Evolutionary conservation across 2,113 vertebrate species (phyloP).

Genomic region (Cricetomys ansorgei): DNA sequence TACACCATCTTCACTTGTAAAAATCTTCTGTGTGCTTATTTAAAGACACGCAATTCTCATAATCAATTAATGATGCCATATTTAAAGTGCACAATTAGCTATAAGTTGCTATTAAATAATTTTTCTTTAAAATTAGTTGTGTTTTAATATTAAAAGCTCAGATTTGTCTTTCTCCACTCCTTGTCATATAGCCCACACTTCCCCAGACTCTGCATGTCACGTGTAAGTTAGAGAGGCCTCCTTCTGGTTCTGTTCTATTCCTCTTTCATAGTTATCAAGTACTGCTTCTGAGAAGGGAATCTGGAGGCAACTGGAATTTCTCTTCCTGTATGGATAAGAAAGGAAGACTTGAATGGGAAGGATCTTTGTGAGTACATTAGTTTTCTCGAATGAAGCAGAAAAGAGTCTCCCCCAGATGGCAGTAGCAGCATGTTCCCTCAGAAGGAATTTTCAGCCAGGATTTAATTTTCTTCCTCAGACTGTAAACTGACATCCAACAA

Average conservation of each 20-base stretch:
- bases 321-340: conserved; percentile 71
- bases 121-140: conserved; percentile 40
- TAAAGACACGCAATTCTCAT: not conserved
- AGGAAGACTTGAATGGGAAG: conserved; percentile 36
- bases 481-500: not conserved
- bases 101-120: not conserved
- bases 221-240: not conserved
- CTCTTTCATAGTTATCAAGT: conserved; percentile 18
- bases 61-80: not conserved
- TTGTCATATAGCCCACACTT: not conserved
- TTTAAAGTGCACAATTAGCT: not conserved
- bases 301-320: conserved; percentile 74
- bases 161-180: not conserved
- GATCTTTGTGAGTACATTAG: conserved; percentile 47
- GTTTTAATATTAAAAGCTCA: conserved; percentile 25
- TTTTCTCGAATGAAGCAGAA: conserved; percentile 14
- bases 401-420: conserved; percentile 84
- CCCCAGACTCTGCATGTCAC: not conserved
- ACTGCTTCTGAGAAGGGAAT: not conserved
- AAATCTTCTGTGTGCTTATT: not conserved
- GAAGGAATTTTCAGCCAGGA: conserved; percentile 57
- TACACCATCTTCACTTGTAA: not conserved
- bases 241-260: not conserved
- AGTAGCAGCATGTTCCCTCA: conserved; percentile 84
- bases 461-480: conserved; percentile 34